Percentiles rank a stretch among this genome's conserved stretches.
Evolutionary conservation across 2,888 invertebrate species (phyloP).

Genomic region (Parapristionchus giblindavisi): DNA sequence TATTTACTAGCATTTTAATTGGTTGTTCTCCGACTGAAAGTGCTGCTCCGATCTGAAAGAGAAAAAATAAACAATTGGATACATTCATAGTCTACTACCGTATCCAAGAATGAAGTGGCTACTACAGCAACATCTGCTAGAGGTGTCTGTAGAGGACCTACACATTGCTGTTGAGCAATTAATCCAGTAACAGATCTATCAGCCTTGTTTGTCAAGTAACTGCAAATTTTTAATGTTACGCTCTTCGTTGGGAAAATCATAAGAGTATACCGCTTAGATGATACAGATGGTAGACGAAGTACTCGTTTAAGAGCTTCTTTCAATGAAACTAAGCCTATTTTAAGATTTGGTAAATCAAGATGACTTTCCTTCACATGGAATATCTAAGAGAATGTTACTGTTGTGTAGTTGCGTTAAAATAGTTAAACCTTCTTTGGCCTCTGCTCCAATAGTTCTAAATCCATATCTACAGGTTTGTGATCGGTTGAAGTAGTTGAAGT

Average conservation of each 20-base stretch:
- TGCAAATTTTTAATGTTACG: slow-evolving; percentile 21
- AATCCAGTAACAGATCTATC: slow-evolving; percentile 89
- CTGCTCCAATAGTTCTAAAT: slow-evolving; percentile 53
- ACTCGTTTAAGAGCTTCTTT: slow-evolving; percentile 81
- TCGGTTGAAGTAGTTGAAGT: background rate
- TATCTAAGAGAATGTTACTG: slow-evolving; percentile 70
- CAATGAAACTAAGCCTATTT: slow-evolving; percentile 76
- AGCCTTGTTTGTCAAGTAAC: slow-evolving; percentile 62
- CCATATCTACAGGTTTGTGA: slow-evolving; percentile 60
- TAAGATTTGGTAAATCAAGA: slow-evolving; percentile 40
- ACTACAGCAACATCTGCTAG: slow-evolving; percentile 88
- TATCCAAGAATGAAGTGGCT: slow-evolving; percentile 84
- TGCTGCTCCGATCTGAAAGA: slow-evolving; percentile 81
- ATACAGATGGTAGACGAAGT: slow-evolving; percentile 85
- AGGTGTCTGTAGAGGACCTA: slow-evolving; percentile 94
- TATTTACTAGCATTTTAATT: slow-evolving; percentile 82
- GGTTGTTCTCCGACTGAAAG: slow-evolving; percentile 97
- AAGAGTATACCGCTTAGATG: slow-evolving; percentile 80
- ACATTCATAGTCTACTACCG: too few species aligned
- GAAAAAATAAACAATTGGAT: too few species aligned
- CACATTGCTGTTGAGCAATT: slow-evolving; percentile 96
- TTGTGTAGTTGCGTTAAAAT: background rate
- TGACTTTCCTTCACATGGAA: slow-evolving; percentile 76
- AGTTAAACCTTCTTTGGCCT: slow-evolving; percentile 72
- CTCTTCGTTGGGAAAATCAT: too few species aligned